phyloP scores from a whole-genome alignment of 2,113 vertebrate species.

The Cottus gobio region DNA sequence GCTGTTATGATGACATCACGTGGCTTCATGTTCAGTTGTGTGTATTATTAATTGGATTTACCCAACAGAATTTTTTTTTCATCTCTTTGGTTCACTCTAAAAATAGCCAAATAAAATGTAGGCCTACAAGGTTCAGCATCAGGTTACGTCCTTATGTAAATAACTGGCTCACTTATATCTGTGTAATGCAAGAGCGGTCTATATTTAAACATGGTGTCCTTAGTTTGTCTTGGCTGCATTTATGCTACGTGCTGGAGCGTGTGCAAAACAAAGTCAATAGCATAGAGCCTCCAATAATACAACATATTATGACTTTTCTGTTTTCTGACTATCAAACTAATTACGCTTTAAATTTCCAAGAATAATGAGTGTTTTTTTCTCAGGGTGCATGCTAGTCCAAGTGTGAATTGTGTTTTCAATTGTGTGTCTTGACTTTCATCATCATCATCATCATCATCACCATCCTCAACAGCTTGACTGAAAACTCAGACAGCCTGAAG shows the following conservation, averaged over 20 bases:
- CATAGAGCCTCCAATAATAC: not conserved
- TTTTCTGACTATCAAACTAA: not conserved
- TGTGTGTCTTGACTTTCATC: not conserved
- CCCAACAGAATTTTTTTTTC: not conserved
- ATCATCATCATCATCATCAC: not conserved
- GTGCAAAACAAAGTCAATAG: not conserved
- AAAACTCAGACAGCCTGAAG: too few relatives aligned
- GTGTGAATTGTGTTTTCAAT: not conserved
- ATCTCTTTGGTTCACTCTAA: not conserved
- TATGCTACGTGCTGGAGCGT: too few relatives aligned
- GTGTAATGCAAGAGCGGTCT: not conserved
- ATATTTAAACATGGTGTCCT: not conserved
- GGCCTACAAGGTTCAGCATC: not conserved
- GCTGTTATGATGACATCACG: not conserved
- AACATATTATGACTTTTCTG: not conserved
- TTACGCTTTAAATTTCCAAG: not conserved
- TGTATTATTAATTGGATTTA: not conserved
- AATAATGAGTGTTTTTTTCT: not conserved
- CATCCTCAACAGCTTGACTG: slow-evolving; percentile 7
- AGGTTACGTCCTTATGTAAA: not conserved
- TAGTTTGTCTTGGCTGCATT: not conserved
- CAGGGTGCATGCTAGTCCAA: not conserved
- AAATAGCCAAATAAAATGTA: not conserved
- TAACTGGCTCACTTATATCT: not conserved
- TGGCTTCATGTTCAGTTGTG: not conserved